Conservation (phyloP, 2,113 vertebrate species). For the Zeus faber region DNA sequence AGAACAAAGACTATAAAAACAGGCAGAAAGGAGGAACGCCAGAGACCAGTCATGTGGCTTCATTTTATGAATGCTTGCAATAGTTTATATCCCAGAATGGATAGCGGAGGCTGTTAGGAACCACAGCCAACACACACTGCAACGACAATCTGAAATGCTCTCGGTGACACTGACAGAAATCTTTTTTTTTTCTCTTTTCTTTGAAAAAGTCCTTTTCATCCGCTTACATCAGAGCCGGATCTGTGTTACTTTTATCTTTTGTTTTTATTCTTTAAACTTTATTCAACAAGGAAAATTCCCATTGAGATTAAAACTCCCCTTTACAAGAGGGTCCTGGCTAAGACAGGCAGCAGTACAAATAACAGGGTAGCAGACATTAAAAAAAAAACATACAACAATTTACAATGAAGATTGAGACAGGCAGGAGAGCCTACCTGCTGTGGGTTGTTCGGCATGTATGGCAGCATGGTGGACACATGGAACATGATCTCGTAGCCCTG, state of each 20-base stretch:
- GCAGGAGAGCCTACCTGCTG: conserved; percentile 80
- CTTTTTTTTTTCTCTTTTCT: not conserved
- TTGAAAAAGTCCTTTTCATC: not conserved
- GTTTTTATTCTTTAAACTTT: too few species aligned
- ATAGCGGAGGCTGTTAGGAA: conserved; percentile 8
- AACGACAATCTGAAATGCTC: too few species aligned
- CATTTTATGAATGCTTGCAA: conserved; percentile 23
- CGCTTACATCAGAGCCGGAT: not conserved
- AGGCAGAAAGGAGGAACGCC: conserved; percentile 27
- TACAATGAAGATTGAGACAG: too few species aligned
- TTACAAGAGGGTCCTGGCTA: too few species aligned
- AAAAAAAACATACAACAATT: too few species aligned
- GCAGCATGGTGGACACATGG: conserved; percentile 94
- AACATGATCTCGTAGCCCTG: conserved; percentile 98
- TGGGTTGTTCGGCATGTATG: conserved; percentile 92
- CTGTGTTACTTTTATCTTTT: too few species aligned
- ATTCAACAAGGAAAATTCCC: too few species aligned
- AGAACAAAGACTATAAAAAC: conserved; percentile 52
- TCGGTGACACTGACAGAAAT: not conserved
- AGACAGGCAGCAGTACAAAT: too few species aligned
- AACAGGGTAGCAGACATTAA: too few species aligned
- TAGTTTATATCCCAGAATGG: conserved; percentile 10
- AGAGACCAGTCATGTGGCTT: conserved; percentile 33
- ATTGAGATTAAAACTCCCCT: too few species aligned
- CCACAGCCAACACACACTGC: not conserved